Evolutionary conservation across 2,888 invertebrate species (phyloP).

Genomic region (Lasioglossum figueresi): DNA sequence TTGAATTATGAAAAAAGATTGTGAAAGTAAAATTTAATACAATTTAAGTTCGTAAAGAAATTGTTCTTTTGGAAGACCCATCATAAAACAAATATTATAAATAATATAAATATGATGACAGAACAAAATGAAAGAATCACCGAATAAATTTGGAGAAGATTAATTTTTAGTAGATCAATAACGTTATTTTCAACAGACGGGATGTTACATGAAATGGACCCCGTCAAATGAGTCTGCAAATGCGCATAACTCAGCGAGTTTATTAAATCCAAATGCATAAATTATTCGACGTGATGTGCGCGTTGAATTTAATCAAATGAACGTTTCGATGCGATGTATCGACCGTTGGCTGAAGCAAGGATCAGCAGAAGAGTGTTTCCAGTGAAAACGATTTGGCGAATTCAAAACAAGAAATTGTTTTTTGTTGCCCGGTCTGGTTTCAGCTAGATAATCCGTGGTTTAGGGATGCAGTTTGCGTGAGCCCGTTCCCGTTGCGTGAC

Average conservation of each 20-base stretch:
- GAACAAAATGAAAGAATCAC: not conserved
- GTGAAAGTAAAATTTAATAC: not conserved
- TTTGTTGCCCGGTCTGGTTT: not conserved
- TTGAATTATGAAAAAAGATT: not conserved
- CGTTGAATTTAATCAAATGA: not conserved
- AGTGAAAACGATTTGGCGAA: not conserved
- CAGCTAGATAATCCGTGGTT: constrained; percentile 24
- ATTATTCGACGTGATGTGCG: not conserved
- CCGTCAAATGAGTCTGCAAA: not conserved
- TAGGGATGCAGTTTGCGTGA: constrained; percentile 36
- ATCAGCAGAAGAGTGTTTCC: not conserved
- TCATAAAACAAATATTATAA: not conserved
- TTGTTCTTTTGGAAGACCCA: not conserved
- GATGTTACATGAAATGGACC: not conserved
- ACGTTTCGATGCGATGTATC: not conserved
- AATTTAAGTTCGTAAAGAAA: not conserved
- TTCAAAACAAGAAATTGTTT: constrained; percentile 7
- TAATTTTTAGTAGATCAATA: not conserved
- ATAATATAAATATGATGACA: not conserved
- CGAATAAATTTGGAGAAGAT: not conserved
- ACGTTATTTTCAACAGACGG: not conserved
- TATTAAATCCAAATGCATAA: not conserved
- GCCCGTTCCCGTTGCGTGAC: constrained; percentile 35
- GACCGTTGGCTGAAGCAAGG: not conserved
- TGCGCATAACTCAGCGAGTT: not conserved